These are phyloP conservation scores for Tribolium freemani DNA, from an alignment of 2,888 invertebrate species.

Conservation along the genomic window DNA sequence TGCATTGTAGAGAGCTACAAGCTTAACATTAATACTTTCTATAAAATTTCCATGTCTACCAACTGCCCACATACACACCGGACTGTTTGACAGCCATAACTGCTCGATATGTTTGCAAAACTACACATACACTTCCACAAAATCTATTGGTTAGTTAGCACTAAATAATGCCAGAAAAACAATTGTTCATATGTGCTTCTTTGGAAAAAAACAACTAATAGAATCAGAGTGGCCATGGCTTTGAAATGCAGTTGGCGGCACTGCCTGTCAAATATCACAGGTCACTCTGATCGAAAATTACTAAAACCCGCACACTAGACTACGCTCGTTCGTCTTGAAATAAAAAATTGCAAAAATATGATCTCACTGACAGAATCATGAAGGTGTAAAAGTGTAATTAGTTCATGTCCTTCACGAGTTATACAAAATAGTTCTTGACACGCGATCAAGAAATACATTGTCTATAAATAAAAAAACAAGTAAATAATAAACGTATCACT, in stretches of 20 bases:
- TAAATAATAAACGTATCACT: conserved; percentile 66
- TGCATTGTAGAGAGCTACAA: conserved; percentile 62
- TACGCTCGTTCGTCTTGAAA: conserved; percentile 30
- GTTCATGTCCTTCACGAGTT: conserved; percentile 53
- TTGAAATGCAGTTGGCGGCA: too few relatives aligned
- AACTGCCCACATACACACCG: conserved; percentile 47
- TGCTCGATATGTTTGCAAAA: conserved; percentile 58
- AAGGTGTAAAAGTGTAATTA: conserved; percentile 54
- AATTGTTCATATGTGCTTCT: conserved; percentile 39
- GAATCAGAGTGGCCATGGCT: neutral
- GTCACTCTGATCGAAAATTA: conserved; percentile 6
- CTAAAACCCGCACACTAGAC: conserved; percentile 19
- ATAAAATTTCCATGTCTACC: conserved; percentile 43
- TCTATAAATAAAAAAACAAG: conserved; percentile 64
- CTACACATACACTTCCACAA: conserved; percentile 54
- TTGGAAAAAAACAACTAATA: neutral
- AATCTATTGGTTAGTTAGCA: conserved; percentile 49
- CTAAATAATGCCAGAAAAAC: conserved; percentile 40
- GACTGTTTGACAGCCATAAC: conserved; percentile 56
- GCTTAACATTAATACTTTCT: conserved; percentile 46
- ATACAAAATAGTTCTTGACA: conserved; percentile 57
- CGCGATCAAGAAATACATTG: conserved; percentile 49
- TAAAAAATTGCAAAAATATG: conserved; percentile 39
- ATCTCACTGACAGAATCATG: conserved; percentile 64
- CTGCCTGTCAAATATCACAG: too few relatives aligned